These are phyloP conservation scores for Crocodylus rhombifer DNA, from an alignment of 2,797 vertebrate species.

Conservation along the genomic window DNA sequence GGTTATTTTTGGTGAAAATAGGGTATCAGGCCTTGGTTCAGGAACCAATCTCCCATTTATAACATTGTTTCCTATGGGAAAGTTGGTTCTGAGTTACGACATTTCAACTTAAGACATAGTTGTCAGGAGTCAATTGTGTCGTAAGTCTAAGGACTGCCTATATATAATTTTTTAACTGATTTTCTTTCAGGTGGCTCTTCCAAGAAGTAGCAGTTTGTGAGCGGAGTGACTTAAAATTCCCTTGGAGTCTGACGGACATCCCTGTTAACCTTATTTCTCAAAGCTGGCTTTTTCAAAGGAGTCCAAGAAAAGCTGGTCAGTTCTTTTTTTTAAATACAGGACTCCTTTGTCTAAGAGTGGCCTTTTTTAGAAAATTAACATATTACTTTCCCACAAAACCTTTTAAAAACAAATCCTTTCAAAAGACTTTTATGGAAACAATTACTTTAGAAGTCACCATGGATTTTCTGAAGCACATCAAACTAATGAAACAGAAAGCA, in stretches of 20 bases:
- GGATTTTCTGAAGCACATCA: too few relatives aligned
- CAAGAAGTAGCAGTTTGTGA: neutral
- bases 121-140: too few relatives aligned
- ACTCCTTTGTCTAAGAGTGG: neutral
- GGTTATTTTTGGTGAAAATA: too few relatives aligned
- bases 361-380: neutral
- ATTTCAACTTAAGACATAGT: too few relatives aligned
- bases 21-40: too few relatives aligned
- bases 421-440: neutral
- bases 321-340: neutral
- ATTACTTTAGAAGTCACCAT: neutral
- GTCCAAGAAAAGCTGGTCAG: neutral
- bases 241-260: neutral
- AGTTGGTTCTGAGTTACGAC: too few relatives aligned
- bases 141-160: too few relatives aligned
- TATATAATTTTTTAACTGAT: neutral
- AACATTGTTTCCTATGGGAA: too few relatives aligned
- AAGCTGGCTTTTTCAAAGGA: conserved; percentile 28
- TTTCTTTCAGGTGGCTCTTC: neutral
- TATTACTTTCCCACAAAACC: neutral
- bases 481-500: too few relatives aligned
- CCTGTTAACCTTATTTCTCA: conserved; percentile 32
- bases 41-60: too few relatives aligned
- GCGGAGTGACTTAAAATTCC: neutral
- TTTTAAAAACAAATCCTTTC: neutral